phyloP scores from a whole-genome alignment of 1,140 invertebrate genomes.

The Drosophila carrolli region DNA sequence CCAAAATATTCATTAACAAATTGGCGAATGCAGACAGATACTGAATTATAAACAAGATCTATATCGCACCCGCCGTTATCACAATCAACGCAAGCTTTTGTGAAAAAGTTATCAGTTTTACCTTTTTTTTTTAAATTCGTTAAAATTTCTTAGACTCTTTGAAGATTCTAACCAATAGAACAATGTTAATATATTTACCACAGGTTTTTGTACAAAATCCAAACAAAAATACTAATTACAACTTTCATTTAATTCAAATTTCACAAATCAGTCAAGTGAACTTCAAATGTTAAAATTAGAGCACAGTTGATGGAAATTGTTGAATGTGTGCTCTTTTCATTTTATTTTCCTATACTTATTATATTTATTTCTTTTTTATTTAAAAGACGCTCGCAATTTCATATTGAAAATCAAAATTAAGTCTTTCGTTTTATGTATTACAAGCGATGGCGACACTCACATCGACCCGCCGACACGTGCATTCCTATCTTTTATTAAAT shows the following conservation, averaged over 20 bases:
- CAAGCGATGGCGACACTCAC: background rate
- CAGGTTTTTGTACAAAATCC: no score
- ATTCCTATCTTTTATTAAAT: background rate
- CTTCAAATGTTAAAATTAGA: no score
- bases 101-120: background rate
- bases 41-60: conserved; percentile 36
- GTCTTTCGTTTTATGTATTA: conserved; percentile 3
- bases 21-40: conserved; percentile 34
- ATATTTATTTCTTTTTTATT: background rate
- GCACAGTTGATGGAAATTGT: background rate
- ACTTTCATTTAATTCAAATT: no score
- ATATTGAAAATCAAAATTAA: background rate
- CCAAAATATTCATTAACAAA: conserved; percentile 51
- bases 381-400: background rate
- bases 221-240: no score
- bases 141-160: no score
- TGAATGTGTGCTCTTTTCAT: no score
- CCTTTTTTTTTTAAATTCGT: background rate
- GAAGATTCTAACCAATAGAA: no score
- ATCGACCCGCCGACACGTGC: background rate
- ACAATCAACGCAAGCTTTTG: background rate
- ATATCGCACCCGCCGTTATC: conserved; percentile 23
- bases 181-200: no score
- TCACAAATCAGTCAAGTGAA: no score
- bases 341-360: no score